Evolutionary conservation across 2,888 invertebrate species (phyloP), one percentile per base, ranked within the genome.

Genomic region (Dorcus hopei): DNA sequence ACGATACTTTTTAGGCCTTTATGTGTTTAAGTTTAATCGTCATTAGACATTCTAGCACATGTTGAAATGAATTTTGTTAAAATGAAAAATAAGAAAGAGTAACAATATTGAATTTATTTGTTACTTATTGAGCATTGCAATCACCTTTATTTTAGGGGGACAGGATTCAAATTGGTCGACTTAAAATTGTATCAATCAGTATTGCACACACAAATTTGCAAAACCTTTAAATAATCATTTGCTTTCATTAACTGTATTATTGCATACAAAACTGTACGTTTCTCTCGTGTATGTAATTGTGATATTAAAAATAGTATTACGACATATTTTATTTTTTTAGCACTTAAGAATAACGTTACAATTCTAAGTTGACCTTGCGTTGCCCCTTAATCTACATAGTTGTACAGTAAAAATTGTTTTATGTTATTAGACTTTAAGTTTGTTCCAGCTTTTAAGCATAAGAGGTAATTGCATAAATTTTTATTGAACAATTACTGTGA

Each of bases 401-500:
- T 72, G 72, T 74, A 74, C 72, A 74, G 71, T 71, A 72, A 72
- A 61, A 69, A 70, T 62, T 71, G 72, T 72, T 74, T 75, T 74
- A 75, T 66, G 70, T 71, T 72, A 68, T 70, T 74, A 74, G 72
- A 72, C 68, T 70, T 59, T 56, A 59, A 59, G 26, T 33, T 33
- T 33, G 26, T 33, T 33, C 26, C 26, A 33, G 26, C 26, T 33
- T 33, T 33, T 33, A 33, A 19, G 19, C 19, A 19, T 19, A 19
- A 19, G 19, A 19, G 19, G 19, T 19, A 19, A 19, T 19, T 3
- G 19, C 19, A 19, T 19, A 19, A 19, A 19, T 19, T 19, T 19
- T 19, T 19, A 19, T 19, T 19, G 19, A 19, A 19, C 19, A 2
- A 19, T 33, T 33, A 4, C 26, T 33, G 1, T 7, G 26, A 33